Evolutionary conservation across 2,797 vertebrate species (phyloP).

Genomic region (Amazona finschi): DNA sequence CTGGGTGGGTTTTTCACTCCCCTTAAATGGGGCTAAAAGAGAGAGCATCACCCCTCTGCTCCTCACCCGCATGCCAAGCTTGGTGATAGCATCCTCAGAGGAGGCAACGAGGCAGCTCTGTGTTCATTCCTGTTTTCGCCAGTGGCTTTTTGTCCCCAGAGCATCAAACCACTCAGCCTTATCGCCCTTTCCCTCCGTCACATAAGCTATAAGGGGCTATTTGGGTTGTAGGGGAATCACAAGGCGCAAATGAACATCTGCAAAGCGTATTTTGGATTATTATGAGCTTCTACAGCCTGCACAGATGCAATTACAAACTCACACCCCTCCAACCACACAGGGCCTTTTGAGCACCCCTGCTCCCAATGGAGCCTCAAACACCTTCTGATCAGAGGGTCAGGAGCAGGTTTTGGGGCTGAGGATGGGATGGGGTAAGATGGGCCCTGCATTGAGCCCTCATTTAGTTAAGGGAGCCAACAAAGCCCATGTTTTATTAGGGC

Average conservation of each 20-base stretch:
- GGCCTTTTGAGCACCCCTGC: background rate
- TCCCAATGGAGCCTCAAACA: background rate
- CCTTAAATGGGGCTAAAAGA: background rate
- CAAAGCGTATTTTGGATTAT: background rate
- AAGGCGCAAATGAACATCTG: background rate
- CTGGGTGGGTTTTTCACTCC: fast-evolving
- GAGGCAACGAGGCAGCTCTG: background rate
- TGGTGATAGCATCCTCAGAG: background rate
- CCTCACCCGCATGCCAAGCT: background rate
- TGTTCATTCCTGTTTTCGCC: background rate
- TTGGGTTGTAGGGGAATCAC: background rate
- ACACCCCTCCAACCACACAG: fast-evolving
- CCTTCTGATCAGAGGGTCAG: background rate
- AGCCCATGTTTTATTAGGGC: background rate
- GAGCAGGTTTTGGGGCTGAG: background rate
- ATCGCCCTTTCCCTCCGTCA: background rate
- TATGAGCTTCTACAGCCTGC: background rate
- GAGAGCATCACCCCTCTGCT: background rate
- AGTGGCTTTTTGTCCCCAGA: background rate
- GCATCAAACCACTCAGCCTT: background rate
- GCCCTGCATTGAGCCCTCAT: background rate
- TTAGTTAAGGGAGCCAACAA: background rate
- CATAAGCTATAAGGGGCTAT: background rate
- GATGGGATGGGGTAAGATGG: background rate
- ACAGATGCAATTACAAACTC: background rate